These are phyloP conservation scores for Wiebesia pumilae DNA, from an alignment of 1,140 invertebrate species.

Conservation along the genomic window DNA sequence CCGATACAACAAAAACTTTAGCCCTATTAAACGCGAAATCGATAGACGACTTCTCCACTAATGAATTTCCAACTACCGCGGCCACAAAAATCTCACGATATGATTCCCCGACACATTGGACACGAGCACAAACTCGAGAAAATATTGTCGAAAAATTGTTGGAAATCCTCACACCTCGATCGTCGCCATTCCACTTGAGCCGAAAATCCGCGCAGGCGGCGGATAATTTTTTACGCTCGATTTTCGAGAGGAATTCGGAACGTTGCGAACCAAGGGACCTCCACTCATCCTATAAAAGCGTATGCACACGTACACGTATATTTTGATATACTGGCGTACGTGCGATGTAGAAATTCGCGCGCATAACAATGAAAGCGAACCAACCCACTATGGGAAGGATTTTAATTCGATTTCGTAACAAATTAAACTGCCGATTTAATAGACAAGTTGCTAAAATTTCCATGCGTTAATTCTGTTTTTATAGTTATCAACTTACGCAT, in stretches of 20 bases:
- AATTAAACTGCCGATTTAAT: no score
- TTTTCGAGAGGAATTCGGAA: slow-evolving; percentile 51
- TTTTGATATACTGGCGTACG: neutral
- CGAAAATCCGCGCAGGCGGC: slow-evolving; percentile 45
- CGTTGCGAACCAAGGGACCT: no score
- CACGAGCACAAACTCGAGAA: neutral
- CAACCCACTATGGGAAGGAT: neutral
- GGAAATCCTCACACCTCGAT: slow-evolving; percentile 42
- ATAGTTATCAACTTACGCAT: no score
- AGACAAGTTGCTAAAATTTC: no score
- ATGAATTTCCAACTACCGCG: neutral
- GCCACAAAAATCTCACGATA: neutral
- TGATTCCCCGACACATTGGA: neutral
- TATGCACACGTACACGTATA: neutral
- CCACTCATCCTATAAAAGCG: neutral
- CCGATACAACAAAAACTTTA: neutral
- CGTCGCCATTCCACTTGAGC: slow-evolving; percentile 41
- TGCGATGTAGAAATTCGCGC: neutral
- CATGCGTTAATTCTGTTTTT: no score
- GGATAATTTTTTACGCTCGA: slow-evolving; percentile 57
- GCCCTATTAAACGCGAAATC: neutral
- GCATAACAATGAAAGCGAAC: neutral
- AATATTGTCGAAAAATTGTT: slow-evolving; percentile 9
- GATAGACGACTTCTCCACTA: neutral
- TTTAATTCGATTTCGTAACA: neutral